Evolutionary conservation across 2,113 vertebrate species (phyloP).

Genomic region (Rhegmatorhina hoffmannsi): DNA sequence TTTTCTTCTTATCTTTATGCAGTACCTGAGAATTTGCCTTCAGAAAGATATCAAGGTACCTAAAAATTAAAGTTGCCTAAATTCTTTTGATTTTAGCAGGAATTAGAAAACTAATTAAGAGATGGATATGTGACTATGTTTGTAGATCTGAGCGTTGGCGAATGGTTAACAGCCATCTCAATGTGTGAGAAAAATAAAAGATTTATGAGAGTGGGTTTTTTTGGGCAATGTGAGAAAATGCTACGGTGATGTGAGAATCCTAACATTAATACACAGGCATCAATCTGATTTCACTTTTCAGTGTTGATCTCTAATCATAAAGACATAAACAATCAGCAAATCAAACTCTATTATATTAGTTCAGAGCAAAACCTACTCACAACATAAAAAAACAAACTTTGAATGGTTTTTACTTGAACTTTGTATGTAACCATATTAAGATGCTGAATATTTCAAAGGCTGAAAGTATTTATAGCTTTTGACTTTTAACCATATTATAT

Average conservation of each 20-base stretch:
- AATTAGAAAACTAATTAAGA: neutral
- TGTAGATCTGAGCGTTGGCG: neutral
- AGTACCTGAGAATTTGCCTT: neutral
- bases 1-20: neutral
- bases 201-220: neutral
- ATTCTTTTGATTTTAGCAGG: neutral
- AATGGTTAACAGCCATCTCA: neutral
- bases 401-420: constrained; percentile 34
- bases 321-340: constrained; percentile 21
- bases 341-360: neutral
- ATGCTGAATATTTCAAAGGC: constrained; percentile 31
- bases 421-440: constrained; percentile 19
- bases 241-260: neutral
- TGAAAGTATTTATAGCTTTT: constrained; percentile 43
- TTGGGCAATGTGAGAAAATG: neutral
- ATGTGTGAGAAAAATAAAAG: neutral
- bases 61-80: neutral
- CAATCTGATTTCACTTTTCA: constrained; percentile 17
- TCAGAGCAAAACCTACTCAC: constrained; percentile 14
- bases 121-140: neutral
- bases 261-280: neutral
- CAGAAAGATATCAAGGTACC: neutral
- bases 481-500: constrained; percentile 55
- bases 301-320: constrained; percentile 11
- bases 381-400: constrained; percentile 19